Evolutionary conservation across 2,888 invertebrate genomes (phyloP).

Genomic region (Lomographa bimaculata): DNA sequence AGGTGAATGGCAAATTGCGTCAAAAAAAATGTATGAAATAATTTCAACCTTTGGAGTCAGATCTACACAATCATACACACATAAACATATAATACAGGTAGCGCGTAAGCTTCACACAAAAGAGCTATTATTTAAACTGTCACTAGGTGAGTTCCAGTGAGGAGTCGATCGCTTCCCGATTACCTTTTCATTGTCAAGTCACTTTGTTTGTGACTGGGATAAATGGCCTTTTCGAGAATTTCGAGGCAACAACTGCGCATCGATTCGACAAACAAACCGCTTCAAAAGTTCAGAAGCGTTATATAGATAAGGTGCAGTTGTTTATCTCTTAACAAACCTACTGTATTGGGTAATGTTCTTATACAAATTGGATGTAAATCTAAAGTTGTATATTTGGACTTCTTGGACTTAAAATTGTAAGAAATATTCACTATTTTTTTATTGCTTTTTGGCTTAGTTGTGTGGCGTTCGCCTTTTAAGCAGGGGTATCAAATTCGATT

Average conservation of each 20-base stretch:
- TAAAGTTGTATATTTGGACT: too few relatives aligned
- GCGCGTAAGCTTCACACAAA: conserved; percentile 16
- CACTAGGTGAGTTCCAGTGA: conserved; percentile 28
- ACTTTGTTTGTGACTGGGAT: conserved; percentile 57
- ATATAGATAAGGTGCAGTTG: conserved; percentile 4
- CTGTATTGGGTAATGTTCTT: too few relatives aligned
- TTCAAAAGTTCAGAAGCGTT: conserved; percentile 30
- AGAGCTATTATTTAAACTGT: conserved; percentile 35
- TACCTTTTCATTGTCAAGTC: conserved; percentile 53
- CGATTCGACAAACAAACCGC: conserved; percentile 59
- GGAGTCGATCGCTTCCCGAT: conserved; percentile 45
- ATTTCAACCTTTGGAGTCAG: conserved; percentile 1
- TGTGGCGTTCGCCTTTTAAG: too few relatives aligned
- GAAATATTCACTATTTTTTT: too few relatives aligned
- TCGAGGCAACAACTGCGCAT: conserved; percentile 51
- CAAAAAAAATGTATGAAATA: too few relatives aligned
- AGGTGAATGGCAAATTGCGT: too few relatives aligned
- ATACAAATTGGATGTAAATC: too few relatives aligned
- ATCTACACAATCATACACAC: conserved; percentile 3
- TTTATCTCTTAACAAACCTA: too few relatives aligned
- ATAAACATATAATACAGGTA: conserved; percentile 2
- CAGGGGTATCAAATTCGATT: too few relatives aligned
- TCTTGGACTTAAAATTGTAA: too few relatives aligned
- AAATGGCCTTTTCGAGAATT: conserved; percentile 55
- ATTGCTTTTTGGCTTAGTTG: too few relatives aligned